phyloP scores from a whole-genome alignment of 1,140 invertebrate genomes.

The Eueides isabella region DNA sequence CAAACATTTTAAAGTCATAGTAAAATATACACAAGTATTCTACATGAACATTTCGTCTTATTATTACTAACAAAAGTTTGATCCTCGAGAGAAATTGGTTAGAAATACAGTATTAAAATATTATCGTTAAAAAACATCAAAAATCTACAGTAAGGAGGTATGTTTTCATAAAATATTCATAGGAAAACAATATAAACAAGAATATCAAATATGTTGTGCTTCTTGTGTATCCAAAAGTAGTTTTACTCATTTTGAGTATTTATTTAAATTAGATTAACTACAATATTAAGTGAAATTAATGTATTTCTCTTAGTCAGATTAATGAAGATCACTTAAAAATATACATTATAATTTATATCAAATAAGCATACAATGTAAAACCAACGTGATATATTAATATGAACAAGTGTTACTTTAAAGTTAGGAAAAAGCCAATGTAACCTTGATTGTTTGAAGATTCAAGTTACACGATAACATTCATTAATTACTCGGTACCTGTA shows the following conservation, averaged over 20 bases:
- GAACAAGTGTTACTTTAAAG: background rate
- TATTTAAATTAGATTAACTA: background rate
- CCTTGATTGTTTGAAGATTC: background rate
- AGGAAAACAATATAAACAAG: constrained; percentile 10
- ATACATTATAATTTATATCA: background rate
- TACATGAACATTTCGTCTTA: background rate
- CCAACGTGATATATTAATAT: constrained; percentile 1
- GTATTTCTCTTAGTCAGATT: background rate
- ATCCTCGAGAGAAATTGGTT: background rate
- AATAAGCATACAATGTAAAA: background rate
- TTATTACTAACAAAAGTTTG: background rate
- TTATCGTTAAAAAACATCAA: constrained; percentile 5
- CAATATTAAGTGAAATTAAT: background rate
- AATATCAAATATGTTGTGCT: constrained; percentile 10
- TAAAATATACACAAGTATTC: background rate
- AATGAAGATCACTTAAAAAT: background rate
- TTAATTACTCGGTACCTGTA: background rate
- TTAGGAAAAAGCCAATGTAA: background rate
- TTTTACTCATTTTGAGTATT: constrained; percentile 8
- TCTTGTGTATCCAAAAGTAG: constrained; percentile 2
- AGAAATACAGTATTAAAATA: constrained; percentile 1
- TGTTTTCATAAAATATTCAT: background rate
- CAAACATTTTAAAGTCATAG: background rate
- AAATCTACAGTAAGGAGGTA: constrained; percentile 14
- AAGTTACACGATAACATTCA: background rate